Conservation (phyloP, 2,113 vertebrate genomes). For the Nematolebias whitei region DNA sequence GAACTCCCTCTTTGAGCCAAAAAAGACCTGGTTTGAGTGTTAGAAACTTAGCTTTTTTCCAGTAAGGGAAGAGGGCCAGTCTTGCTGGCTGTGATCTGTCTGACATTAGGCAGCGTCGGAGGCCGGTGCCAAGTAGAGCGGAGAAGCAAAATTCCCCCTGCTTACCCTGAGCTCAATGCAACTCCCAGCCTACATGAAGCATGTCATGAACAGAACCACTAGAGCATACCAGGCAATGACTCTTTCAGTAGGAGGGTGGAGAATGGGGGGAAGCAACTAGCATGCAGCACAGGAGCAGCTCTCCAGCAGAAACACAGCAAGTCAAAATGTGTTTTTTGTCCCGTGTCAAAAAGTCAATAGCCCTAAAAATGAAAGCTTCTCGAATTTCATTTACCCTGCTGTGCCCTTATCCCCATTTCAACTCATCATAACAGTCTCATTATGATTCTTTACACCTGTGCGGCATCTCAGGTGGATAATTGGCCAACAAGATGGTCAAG, state of each 20-base stretch:
- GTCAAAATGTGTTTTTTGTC: slow-evolving; percentile 16
- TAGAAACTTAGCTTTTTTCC: slow-evolving; percentile 59
- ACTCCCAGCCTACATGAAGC: slow-evolving; percentile 60
- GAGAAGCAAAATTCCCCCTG: slow-evolving; percentile 68
- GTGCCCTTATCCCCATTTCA: slow-evolving; percentile 8
- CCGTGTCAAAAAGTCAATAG: slow-evolving; percentile 31
- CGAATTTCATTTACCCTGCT: slow-evolving; percentile 9
- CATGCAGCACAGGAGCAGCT: slow-evolving; percentile 1
- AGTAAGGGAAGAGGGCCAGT: slow-evolving; percentile 62
- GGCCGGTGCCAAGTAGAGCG: slow-evolving; percentile 71
- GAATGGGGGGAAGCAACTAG: slow-evolving; percentile 3
- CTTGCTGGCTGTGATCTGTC: slow-evolving; percentile 69
- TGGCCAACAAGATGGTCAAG: slow-evolving; percentile 62
- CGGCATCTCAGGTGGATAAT: slow-evolving; percentile 47
- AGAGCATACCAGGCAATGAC: slow-evolving; percentile 59
- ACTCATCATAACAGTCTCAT: slow-evolving; percentile 30
- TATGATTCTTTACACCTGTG: slow-evolving; percentile 49
- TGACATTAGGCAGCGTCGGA: slow-evolving; percentile 66
- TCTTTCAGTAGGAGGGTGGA: slow-evolving; percentile 23
- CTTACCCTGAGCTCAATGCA: slow-evolving; percentile 60
- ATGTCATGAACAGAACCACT: slow-evolving; percentile 61
- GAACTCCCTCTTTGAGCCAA: slow-evolving; percentile 18
- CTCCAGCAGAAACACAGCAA: neutral
- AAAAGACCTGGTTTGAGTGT: slow-evolving; percentile 35
- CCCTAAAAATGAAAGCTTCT: slow-evolving; percentile 20